These are phyloP conservation scores for Sinodicranocentrus sp. DNA, from an alignment of 2,888 invertebrate species.

Conservation along the genomic window DNA sequence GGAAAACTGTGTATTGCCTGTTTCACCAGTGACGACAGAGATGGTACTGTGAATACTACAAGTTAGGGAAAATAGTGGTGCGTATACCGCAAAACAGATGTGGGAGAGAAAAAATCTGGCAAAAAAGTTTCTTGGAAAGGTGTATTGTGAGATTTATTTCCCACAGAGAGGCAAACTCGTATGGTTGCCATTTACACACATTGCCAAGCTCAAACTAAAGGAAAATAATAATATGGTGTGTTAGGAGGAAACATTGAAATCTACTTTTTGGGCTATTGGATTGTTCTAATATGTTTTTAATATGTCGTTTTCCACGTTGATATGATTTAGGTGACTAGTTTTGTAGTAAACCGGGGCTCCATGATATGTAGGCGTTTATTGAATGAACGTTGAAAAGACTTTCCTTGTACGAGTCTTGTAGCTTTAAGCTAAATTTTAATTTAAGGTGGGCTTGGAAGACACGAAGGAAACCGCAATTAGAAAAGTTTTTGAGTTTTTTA, in stretches of 20 bases:
- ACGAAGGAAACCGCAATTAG: too few relatives aligned
- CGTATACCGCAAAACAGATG: too few relatives aligned
- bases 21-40: not conserved
- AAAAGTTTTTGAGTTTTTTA: too few relatives aligned
- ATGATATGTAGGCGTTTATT: too few relatives aligned
- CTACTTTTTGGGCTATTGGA: not conserved
- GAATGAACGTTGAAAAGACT: too few relatives aligned
- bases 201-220: not conserved
- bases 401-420: too few relatives aligned
- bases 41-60: too few relatives aligned
- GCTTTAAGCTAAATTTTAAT: too few relatives aligned
- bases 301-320: not conserved
- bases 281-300: too few relatives aligned
- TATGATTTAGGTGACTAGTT: not conserved
- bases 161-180: not conserved
- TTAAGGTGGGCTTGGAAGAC: too few relatives aligned
- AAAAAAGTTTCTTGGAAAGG: not conserved
- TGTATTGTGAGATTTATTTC: not conserved
- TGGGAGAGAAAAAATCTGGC: too few relatives aligned
- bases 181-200: not conserved
- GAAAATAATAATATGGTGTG: not conserved
- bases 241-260: not conserved
- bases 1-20: not conserved
- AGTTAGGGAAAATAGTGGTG: too few relatives aligned
- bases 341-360: not conserved